These are phyloP conservation scores for Anolis apletophallus DNA, from an alignment of 2,797 vertebrate species.

Conservation along the genomic window DNA sequence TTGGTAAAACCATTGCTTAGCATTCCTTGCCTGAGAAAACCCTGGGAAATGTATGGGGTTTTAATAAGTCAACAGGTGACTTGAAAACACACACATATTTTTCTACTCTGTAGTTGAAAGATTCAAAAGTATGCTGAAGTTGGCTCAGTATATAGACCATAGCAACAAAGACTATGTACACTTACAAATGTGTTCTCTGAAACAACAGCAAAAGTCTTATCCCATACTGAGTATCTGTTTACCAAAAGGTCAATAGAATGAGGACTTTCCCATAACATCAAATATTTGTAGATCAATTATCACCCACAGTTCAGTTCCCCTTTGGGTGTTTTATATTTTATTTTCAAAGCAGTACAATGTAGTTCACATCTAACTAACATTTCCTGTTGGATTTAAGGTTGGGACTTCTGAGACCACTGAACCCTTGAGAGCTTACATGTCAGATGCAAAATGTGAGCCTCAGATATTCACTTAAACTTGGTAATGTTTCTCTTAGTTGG, in stretches of 20 bases:
- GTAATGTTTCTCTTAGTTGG: not conserved
- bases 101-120: constrained; percentile 1
- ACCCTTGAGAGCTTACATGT: not conserved
- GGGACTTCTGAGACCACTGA: not conserved
- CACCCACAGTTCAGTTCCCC: not conserved
- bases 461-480: constrained; percentile 7
- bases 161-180: not conserved
- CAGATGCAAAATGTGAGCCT: not conserved
- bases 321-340: not conserved
- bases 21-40: no score
- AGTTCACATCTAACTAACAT: constrained; percentile 18
- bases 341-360: constrained; percentile 2
- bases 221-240: not conserved
- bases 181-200: constrained; percentile 16
- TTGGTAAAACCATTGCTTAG: no score
- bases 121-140: constrained; percentile 21
- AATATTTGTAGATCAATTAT: constrained; percentile 19
- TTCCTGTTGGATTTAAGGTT: constrained; percentile 26
- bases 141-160: not conserved
- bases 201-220: constrained; percentile 9
- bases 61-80: no score
- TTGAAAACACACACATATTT: no score
- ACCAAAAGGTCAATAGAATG: constrained; percentile 15
- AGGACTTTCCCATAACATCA: not conserved
- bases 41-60: no score